A percentile compares a stretch with the other conserved stretches of the same genome.
phyloP scores from a whole-genome alignment of 2,797 vertebrate species.

The Tympanoctomys barrerae region DNA sequence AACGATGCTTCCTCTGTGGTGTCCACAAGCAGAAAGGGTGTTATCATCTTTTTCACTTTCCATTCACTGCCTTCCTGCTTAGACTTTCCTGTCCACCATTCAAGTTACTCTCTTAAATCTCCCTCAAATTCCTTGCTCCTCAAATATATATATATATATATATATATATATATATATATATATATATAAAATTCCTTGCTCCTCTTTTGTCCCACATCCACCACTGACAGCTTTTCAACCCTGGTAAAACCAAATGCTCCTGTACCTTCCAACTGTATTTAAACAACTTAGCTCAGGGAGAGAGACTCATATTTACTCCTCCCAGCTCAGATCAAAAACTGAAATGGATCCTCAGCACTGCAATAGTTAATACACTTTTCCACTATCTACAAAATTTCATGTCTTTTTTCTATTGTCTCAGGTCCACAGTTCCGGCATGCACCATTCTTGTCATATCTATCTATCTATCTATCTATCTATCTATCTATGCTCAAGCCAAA shows the following conservation, averaged over 20 bases:
- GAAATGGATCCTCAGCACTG: not conserved
- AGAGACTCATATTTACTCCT: not conserved
- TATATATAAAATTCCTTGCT: too few species aligned
- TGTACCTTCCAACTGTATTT: not conserved
- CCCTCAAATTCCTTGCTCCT: not conserved
- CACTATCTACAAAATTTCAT: not conserved
- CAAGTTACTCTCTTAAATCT: not conserved
- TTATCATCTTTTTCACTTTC: not conserved
- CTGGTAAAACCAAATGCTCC: not conserved
- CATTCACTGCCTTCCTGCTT: not conserved
- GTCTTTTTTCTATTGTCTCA: not conserved
- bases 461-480: too few species aligned
- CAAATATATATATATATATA: too few species aligned
- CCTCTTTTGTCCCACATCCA: not conserved
- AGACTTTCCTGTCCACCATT: not conserved
- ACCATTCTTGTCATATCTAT: not conserved
- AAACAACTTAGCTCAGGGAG: not conserved
- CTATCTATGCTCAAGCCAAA: not conserved
- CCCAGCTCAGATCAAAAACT: not conserved
- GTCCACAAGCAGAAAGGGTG: too few species aligned
- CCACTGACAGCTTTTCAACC: not conserved
- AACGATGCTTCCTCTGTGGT: too few species aligned
- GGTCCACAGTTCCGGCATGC: not conserved
- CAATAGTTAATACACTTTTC: not conserved
- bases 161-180: too few species aligned